Evolutionary conservation across 2,113 vertebrate species (phyloP).

Genomic region (Microtus richardsoni): DNA sequence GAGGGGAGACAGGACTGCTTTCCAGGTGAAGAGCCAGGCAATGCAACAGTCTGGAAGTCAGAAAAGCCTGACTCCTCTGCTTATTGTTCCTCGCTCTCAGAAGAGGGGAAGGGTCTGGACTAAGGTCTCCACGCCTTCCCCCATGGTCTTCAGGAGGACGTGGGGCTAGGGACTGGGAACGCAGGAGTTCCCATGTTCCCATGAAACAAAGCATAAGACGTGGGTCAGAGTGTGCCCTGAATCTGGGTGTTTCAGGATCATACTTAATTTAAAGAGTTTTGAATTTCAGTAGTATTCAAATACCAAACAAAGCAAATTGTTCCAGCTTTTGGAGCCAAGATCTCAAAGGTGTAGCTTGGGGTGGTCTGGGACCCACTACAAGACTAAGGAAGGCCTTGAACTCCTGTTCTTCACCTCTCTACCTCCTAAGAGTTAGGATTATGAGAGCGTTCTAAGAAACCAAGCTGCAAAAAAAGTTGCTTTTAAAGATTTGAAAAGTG

Average conservation of each 20-base stretch:
- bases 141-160: background rate
- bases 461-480: background rate
- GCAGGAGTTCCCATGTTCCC: background rate
- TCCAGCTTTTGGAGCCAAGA: background rate
- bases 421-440: background rate
- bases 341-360: background rate
- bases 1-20: no score
- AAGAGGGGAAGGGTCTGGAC: background rate
- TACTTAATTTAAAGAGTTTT: background rate
- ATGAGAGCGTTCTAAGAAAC: background rate
- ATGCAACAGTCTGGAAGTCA: background rate
- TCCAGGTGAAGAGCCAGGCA: background rate
- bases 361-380: background rate
- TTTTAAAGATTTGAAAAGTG: background rate
- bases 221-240: background rate
- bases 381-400: background rate
- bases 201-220: background rate
- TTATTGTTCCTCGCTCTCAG: no score
- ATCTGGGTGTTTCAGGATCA: background rate
- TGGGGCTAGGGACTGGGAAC: background rate
- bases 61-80: background rate
- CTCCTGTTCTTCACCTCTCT: background rate
- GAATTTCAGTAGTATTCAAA: background rate
- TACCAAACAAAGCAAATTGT: background rate
- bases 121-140: background rate